Base-by-base conservation (phyloP, 2,113 vertebrate species). In the Ahaetulla prasina region DNA sequence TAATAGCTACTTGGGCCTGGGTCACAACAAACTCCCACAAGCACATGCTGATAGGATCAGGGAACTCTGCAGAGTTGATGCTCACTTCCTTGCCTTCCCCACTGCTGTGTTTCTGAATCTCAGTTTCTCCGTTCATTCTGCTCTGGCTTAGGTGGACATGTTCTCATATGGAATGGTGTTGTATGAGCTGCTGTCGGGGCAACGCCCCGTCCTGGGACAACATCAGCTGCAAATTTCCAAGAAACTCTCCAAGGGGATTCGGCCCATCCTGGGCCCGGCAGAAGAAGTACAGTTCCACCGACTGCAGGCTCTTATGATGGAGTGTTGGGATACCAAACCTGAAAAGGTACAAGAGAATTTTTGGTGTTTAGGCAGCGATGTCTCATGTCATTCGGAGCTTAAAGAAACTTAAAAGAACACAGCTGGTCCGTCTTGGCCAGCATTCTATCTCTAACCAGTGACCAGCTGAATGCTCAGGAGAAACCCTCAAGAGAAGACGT, bases 81-180 rank as follows among this genome's bases (percentile, higher is more conserved):
- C 16, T 80, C 68, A 8, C 18, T 80, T 39, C 18, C 18, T 80
- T 22, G 68, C 35, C 18, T 80, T 39, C 35, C 68, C 49, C 49
- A 52, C 30, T 20, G 18, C 49, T 0, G 1, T 20, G 14, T 3
- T 25, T 30, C 49, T 45, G 11, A 52, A 47, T 25, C 50, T 1
- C 14, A 55, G 2, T 88, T 68, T 85, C 3, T 43, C 25, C 6
- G 12, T 11, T 23, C 0, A 5, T 20, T 74, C 16, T 74, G 88
- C 4, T 84, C 93, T 92, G 92, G 90, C 92, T 43, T 35, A 99
- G 99, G 99, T 99, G 45, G 99, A 99, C 96, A 98, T 99, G 98
- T 99, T 99, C 96, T 99, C 99, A 1, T 99, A 98, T 0, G 99
- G 99, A 0, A 99, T 99, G 99, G 98, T 99, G 52, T 96, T 99